A percentile compares a stretch with the other conserved stretches of the same genome.
These are phyloP conservation scores for Ceyx margarethae DNA, from an alignment of 2,113 vertebrate species.

Conservation along the genomic window DNA sequence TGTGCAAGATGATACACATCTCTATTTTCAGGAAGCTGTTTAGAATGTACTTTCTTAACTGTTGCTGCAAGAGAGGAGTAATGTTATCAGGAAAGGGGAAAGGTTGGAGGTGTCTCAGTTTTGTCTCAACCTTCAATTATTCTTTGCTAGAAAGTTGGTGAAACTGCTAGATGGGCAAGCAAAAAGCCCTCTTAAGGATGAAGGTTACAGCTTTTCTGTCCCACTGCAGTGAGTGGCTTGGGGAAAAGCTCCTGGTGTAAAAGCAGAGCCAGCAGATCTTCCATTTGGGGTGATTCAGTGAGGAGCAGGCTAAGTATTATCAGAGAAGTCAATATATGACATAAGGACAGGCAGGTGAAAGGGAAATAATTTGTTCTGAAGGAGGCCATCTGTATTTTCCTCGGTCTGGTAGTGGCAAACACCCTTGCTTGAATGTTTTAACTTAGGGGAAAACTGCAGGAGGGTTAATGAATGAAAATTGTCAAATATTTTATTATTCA, in stretches of 20 bases:
- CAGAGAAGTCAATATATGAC: not conserved
- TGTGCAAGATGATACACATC: not conserved
- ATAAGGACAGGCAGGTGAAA: not conserved
- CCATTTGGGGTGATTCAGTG: not conserved
- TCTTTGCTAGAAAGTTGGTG: not conserved
- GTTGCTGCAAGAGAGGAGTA: not conserved
- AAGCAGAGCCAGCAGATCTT: not conserved
- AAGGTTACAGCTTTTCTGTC: not conserved
- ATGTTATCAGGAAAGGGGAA: not conserved
- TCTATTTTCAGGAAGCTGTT: not conserved
- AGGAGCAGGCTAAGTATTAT: not conserved
- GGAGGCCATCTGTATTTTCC: not conserved
- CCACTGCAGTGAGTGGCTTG: fast-evolving
- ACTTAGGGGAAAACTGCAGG: not conserved
- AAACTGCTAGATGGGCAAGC: not conserved
- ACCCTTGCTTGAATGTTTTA: not conserved
- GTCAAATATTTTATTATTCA: not conserved
- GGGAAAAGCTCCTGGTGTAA: not conserved
- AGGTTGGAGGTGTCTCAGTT: not conserved
- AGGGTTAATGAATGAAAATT: not conserved
- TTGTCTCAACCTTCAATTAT: not conserved
- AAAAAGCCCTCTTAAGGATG: not conserved
- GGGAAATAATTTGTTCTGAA: not conserved
- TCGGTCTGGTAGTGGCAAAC: not conserved
- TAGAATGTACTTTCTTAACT: not conserved